Evolutionary conservation across 2,113 vertebrate species (phyloP), one percentile per base, ranked within the genome.

Genomic region (Ceyx melanurus): DNA sequence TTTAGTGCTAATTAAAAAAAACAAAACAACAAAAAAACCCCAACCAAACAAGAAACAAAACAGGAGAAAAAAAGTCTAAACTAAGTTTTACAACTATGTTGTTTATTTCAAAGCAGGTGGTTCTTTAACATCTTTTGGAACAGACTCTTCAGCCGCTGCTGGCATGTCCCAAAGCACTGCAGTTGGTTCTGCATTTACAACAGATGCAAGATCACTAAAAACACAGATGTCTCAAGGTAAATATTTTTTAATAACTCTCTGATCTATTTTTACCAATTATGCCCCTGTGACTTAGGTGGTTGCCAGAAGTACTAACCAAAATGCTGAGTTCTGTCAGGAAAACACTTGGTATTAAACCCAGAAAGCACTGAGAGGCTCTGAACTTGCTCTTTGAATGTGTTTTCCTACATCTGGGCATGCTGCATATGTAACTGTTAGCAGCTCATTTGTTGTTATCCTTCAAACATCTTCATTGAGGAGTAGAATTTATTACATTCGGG

Each of bases 201-300:
- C 98, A 70, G 98, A 98, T 86, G 92, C 97, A 91, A 97, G 97
- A 87, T 96, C 98, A 64, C 91, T 98, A 90, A 98, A 98, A 96
- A 94, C 98, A 68, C 97, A 98, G 79, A 96, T 98, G 96, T 97
- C 98, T 45, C 97, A 98, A 98, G 98, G 98, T 98, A 98, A 95
- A 79, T 70, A 1, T 37, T 62, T 51, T 60, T 75, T 9, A 57
- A 31, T 80, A 60, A 58, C 9, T 60, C 42, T 72, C 11, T 23
- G 31, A 7, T 46, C 3, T 62, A 43, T 62, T 68, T 76, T 73
- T 88, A 73, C 15, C 11, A 28, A 1, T 61, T 2, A 1, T 70
- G 20, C 5, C 13, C 1, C 3, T 26, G 1, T 83, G 31, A 51
- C 40, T 79, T 85, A 65, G 16, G 26, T 75, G 61, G 4, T 65